Conservation (phyloP, 2,797 vertebrate species). For the Syngnathus rostellatus region DNA sequence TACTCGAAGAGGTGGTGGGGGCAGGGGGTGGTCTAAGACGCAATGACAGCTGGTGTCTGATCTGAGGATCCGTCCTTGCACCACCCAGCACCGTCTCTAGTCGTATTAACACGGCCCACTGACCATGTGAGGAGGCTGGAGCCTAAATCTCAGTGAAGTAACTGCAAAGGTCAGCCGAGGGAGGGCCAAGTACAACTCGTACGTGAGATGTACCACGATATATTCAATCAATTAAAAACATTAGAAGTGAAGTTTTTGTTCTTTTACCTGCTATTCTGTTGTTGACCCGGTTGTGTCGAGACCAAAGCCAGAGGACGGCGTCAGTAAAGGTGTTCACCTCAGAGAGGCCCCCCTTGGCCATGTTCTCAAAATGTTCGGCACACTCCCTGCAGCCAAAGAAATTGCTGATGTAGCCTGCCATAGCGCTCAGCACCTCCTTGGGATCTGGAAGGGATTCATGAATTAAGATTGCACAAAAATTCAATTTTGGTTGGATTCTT, state of each 20-base stretch:
- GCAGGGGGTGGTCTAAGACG: slow-evolving; percentile 21
- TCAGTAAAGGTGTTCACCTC: slow-evolving; percentile 41
- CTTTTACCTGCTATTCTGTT: slow-evolving; percentile 79
- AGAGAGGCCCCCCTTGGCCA: slow-evolving; percentile 72
- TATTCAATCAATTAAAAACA: not conserved
- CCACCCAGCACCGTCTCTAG: slow-evolving; percentile 22
- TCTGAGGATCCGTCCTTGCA: slow-evolving; percentile 55
- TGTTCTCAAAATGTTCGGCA: slow-evolving; percentile 81
- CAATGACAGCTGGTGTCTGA: slow-evolving; percentile 70
- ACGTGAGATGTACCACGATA: not conserved
- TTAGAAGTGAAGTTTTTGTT: not conserved
- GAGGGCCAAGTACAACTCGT: not conserved
- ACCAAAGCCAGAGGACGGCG: slow-evolving; percentile 83
- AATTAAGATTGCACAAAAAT: slow-evolving; percentile 12
- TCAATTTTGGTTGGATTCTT: not conserved
- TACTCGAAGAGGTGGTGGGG: slow-evolving; percentile 18
- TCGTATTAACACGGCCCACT: slow-evolving; percentile 25
- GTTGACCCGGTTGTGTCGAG: slow-evolving; percentile 84
- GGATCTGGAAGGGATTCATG: slow-evolving; percentile 29
- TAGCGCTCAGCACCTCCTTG: slow-evolving; percentile 73
- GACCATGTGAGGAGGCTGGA: slow-evolving; percentile 16
- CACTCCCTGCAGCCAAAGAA: slow-evolving; percentile 86
- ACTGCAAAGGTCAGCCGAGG: not conserved
- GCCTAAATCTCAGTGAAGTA: slow-evolving; percentile 7
- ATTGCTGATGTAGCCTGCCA: slow-evolving; percentile 74